Conservation (phyloP, 2,797 vertebrate species). For the Hoplostethus atlanticus region DNA sequence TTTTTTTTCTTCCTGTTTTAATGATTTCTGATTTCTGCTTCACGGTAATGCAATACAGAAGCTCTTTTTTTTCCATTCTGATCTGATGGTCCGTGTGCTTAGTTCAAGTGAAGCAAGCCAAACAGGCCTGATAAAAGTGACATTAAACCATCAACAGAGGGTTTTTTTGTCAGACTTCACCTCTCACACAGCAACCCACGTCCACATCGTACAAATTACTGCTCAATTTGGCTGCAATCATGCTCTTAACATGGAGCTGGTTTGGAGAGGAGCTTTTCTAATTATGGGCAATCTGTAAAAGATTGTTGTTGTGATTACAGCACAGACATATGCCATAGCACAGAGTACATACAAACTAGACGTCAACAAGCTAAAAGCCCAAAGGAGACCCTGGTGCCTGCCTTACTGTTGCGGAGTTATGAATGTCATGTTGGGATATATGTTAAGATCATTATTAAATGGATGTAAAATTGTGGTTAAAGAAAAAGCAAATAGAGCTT, state of each 20-base stretch:
- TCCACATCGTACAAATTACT: slow-evolving; percentile 84
- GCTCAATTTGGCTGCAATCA: slow-evolving; percentile 85
- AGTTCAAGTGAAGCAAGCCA: slow-evolving; percentile 63
- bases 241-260: slow-evolving; percentile 85
- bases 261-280: slow-evolving; percentile 84
- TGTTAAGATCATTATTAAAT: too few species aligned
- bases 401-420: slow-evolving; percentile 6
- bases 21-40: slow-evolving; percentile 62
- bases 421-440: slow-evolving; percentile 4
- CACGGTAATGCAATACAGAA: slow-evolving; percentile 59
- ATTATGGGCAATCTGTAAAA: slow-evolving; percentile 85
- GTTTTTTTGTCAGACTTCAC: slow-evolving; percentile 60
- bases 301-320: slow-evolving; percentile 84
- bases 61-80: slow-evolving; percentile 42
- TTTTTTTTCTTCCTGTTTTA: slow-evolving; percentile 32
- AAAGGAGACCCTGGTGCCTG: slow-evolving; percentile 37
- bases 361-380: slow-evolving; percentile 43
- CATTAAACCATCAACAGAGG: slow-evolving; percentile 71
- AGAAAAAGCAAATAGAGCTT: slow-evolving; percentile 1
- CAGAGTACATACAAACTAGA: slow-evolving; percentile 72
- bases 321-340: slow-evolving; percentile 73
- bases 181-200: slow-evolving; percentile 71
- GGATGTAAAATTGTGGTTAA: slow-evolving; percentile 1
- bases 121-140: slow-evolving; percentile 79
- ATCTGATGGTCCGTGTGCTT: slow-evolving; percentile 49